Percentiles rank a stretch among this genome's conserved stretches.
Conservation (phyloP, 2,113 vertebrate genomes). For the Sinosuthora webbiana region DNA sequence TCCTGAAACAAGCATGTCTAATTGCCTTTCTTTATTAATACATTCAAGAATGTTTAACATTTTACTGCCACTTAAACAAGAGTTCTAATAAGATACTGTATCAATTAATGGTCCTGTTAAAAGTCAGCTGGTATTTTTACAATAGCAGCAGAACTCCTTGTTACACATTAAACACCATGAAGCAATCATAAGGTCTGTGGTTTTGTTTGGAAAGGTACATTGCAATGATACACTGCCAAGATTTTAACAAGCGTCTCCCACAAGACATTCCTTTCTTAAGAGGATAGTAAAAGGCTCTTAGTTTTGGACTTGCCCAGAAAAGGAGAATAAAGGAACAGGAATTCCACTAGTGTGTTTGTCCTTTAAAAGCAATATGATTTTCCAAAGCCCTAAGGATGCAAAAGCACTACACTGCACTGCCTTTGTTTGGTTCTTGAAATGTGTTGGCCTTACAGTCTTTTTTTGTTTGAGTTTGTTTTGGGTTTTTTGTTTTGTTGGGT, state of each 20-base stretch:
- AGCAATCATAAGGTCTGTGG: background rate
- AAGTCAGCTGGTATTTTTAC: constrained; percentile 62
- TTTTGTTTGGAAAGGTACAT: constrained; percentile 28
- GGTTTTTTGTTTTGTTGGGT: background rate
- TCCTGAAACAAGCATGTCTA: constrained; percentile 54
- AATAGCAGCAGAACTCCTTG: constrained; percentile 9
- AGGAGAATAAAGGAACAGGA: background rate
- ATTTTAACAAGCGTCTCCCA: background rate
- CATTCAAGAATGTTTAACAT: constrained; percentile 58
- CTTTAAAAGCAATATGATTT: background rate
- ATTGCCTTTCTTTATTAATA: constrained; percentile 61
- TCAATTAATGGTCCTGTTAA: constrained; percentile 64
- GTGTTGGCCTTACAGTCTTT: background rate
- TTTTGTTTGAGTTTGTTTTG: background rate
- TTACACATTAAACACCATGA: background rate
- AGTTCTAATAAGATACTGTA: constrained; percentile 60
- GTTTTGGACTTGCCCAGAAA: background rate
- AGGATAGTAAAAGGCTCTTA: background rate
- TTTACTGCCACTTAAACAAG: constrained; percentile 66
- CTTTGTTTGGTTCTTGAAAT: background rate
- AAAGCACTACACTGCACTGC: background rate
- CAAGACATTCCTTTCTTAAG: constrained; percentile 1
- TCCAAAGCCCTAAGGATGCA: background rate
- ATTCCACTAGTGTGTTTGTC: background rate
- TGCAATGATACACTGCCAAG: background rate